These are phyloP conservation scores for Ophioderma brevispina DNA, from an alignment of 35 echinoderm and acorn worm genomes.

Conservation along the genomic window DNA sequence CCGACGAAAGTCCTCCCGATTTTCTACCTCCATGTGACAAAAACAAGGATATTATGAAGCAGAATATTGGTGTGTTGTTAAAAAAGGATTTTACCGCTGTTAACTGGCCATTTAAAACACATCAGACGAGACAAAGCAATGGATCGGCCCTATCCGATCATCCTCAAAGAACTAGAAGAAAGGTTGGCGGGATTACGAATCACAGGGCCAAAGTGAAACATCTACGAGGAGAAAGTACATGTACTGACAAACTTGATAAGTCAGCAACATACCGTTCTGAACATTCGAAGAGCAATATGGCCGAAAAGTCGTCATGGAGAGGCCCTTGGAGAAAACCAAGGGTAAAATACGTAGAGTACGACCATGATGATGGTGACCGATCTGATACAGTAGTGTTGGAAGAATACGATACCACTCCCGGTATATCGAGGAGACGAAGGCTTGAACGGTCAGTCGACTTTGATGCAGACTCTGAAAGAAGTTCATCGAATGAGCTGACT, in stretches of 20 bases:
- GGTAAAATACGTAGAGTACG: background rate
- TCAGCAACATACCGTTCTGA: background rate
- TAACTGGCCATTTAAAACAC: conserved; percentile 12
- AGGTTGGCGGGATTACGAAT: background rate
- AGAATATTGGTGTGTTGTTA: background rate
- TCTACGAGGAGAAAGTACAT: background rate
- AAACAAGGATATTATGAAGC: background rate
- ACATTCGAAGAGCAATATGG: background rate
- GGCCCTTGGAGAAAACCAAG: background rate
- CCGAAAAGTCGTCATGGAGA: background rate
- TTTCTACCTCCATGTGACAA: background rate
- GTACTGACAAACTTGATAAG: background rate
- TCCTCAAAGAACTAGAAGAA: background rate
- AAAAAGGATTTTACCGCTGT: background rate
- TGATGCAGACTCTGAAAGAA: background rate
- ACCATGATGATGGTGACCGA: background rate
- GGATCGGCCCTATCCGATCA: background rate
- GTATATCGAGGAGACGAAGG: background rate
- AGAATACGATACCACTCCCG: background rate
- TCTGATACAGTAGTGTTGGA: background rate
- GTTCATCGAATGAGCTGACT: background rate
- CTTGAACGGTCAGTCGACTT: background rate
- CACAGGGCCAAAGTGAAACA: background rate
- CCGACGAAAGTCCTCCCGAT: background rate
- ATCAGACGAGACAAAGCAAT: conserved; percentile 17